phyloP scores from a whole-genome alignment of 2,888 invertebrate genomes.

The Eupithecia centaureata region DNA sequence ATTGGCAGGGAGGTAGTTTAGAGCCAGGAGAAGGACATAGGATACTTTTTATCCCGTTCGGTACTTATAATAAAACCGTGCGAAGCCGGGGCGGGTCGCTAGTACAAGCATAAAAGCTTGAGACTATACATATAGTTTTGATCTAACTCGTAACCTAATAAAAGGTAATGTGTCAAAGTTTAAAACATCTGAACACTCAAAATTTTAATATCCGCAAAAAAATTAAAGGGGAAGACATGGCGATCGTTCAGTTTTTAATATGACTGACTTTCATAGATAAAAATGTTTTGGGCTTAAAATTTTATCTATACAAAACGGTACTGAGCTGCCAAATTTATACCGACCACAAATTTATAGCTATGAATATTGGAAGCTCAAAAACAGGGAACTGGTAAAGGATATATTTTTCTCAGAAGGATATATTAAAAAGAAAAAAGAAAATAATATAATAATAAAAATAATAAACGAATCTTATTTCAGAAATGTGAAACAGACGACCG shows the following conservation, averaged over 20 bases:
- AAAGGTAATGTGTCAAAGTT: too few relatives aligned
- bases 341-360: slow-evolving; percentile 7
- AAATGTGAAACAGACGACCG: too few relatives aligned
- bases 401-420: neutral
- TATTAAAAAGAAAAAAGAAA: neutral
- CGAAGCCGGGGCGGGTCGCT: too few relatives aligned
- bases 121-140: too few relatives aligned
- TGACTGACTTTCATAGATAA: slow-evolving; percentile 31
- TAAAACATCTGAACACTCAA: too few relatives aligned
- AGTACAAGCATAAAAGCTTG: too few relatives aligned
- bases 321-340: slow-evolving; percentile 23
- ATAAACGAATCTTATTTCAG: neutral
- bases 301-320: slow-evolving; percentile 24
- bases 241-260: slow-evolving; percentile 17
- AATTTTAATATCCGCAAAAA: too few relatives aligned
- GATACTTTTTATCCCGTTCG: too few relatives aligned
- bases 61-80: too few relatives aligned
- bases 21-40: too few relatives aligned
- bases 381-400: neutral
- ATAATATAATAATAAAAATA: neutral
- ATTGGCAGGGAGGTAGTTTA: too few relatives aligned
- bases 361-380: slow-evolving; percentile 7
- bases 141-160: too few relatives aligned
- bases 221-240: slow-evolving; percentile 15
- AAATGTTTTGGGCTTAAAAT: slow-evolving; percentile 23